Evolutionary conservation across 1,140 invertebrate genomes (phyloP).

Genomic region (Panagrolaimus sp.): DNA sequence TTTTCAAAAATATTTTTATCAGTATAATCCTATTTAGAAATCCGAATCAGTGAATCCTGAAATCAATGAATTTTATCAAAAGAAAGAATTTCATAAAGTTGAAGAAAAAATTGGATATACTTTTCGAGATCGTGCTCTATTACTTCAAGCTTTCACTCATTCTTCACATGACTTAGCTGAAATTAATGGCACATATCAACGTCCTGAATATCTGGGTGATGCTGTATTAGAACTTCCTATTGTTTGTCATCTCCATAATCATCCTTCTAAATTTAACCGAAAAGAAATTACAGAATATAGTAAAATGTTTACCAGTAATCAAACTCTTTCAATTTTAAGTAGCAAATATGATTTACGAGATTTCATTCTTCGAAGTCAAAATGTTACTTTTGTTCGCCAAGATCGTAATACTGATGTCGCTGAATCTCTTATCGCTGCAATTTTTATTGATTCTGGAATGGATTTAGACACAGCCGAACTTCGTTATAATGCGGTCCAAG

Average conservation of each 20-base stretch:
- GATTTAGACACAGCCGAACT: too few species aligned
- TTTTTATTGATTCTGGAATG: conserved; percentile 88
- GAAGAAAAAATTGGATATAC: conserved; percentile 77
- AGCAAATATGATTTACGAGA: conserved; percentile 61
- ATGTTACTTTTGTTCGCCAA: conserved; percentile 62
- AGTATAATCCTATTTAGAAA: too few species aligned
- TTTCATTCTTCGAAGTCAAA: conserved; percentile 66
- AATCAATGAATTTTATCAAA: too few species aligned
- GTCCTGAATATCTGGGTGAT: conserved; percentile 94
- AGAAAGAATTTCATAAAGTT: conserved; percentile 72
- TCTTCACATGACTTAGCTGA: conserved; percentile 85
- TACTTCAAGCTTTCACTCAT: conserved; percentile 91
- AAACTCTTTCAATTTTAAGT: conserved; percentile 93
- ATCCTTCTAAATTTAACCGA: conserved; percentile 75
- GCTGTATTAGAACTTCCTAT: conserved; percentile 94
- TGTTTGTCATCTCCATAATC: conserved; percentile 90
- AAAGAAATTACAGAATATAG: conserved; percentile 91
- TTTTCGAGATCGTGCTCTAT: conserved; percentile 64
- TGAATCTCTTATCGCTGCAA: conserved; percentile 92
- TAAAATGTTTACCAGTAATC: conserved; percentile 96
- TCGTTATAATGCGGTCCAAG: too few species aligned
- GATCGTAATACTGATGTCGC: conserved; percentile 98
- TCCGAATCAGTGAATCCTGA: too few species aligned
- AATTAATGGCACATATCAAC: conserved; percentile 93
- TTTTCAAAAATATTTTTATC: too few species aligned